These are phyloP conservation scores for Dryobotodes eremita DNA, from an alignment of 2,888 invertebrate species.

Conservation along the genomic window DNA sequence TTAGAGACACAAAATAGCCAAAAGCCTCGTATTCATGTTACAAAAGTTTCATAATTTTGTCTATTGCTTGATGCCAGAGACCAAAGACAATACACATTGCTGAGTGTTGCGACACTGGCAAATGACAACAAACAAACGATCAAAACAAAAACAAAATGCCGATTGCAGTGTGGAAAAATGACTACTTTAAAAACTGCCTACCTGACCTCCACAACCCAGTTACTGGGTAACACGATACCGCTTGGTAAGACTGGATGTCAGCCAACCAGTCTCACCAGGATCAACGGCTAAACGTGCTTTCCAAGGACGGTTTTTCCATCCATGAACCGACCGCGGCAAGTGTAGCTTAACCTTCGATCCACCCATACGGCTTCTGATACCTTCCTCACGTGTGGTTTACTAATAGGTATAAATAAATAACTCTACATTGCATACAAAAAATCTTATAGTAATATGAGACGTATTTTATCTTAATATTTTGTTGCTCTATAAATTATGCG, in stretches of 20 bases:
- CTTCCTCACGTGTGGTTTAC: not conserved
- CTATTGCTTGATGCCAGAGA: no score
- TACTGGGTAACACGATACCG: not conserved
- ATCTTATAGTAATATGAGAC: conserved; percentile 15
- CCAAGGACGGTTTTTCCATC: not conserved
- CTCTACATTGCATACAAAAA: not conserved
- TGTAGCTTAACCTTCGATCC: not conserved
- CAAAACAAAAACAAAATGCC: no score
- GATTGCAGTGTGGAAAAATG: no score
- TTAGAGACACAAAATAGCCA: no score
- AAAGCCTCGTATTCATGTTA: no score
- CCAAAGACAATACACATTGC: no score
- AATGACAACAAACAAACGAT: no score
- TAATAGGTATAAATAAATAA: not conserved
- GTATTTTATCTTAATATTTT: conserved; percentile 39
- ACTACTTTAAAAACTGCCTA: no score
- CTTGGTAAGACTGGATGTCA: not conserved
- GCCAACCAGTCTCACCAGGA: not conserved
- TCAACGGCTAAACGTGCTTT: not conserved
- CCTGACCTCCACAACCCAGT: not conserved
- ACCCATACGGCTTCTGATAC: not conserved
- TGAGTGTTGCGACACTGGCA: no score
- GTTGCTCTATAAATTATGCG: conserved; percentile 50
- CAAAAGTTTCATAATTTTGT: no score
- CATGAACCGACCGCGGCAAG: not conserved